phyloP scores from a whole-genome alignment of 2,888 invertebrate genomes.

The Heliconius charithonia region DNA sequence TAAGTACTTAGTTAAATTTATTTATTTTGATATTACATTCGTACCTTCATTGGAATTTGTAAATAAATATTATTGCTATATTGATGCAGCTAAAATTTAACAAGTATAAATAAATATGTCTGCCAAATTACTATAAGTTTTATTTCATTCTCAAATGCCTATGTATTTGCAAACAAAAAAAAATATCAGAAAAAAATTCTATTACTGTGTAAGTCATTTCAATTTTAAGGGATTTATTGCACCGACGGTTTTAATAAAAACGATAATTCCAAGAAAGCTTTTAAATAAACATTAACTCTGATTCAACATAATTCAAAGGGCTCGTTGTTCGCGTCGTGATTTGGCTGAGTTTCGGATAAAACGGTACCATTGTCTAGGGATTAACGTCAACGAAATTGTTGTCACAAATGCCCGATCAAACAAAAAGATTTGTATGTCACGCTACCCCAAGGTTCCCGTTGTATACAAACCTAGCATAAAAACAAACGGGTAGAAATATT shows the following conservation, averaged over 20 bases:
- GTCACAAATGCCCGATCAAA: constrained; percentile 82
- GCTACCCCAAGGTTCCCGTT: constrained; percentile 50
- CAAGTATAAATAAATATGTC: constrained; percentile 83
- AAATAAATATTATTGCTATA: constrained; percentile 78
- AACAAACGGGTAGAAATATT: constrained; percentile 46
- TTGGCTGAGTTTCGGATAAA: constrained; percentile 67
- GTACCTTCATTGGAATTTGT: constrained; percentile 79
- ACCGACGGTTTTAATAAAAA: constrained; percentile 56
- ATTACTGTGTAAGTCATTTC: constrained; percentile 18
- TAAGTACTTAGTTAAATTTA: constrained; percentile 71
- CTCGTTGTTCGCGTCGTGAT: constrained; percentile 65
- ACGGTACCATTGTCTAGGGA: constrained; percentile 78
- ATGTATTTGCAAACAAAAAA: background rate
- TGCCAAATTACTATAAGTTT: constrained; percentile 78
- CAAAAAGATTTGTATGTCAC: constrained; percentile 75
- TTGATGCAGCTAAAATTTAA: constrained; percentile 79
- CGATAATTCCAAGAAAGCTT: constrained; percentile 63
- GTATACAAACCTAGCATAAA: constrained; percentile 29
- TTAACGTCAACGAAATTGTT: constrained; percentile 82
- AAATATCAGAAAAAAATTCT: background rate
- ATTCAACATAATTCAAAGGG: constrained; percentile 68
- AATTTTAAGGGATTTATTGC: constrained; percentile 50
- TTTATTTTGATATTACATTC: constrained; percentile 80
- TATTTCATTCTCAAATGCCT: constrained; percentile 50
- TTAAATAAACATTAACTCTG: constrained; percentile 72